Base-by-base conservation (phyloP, 2,113 vertebrate genomes). In the Motacilla alba region DNA sequence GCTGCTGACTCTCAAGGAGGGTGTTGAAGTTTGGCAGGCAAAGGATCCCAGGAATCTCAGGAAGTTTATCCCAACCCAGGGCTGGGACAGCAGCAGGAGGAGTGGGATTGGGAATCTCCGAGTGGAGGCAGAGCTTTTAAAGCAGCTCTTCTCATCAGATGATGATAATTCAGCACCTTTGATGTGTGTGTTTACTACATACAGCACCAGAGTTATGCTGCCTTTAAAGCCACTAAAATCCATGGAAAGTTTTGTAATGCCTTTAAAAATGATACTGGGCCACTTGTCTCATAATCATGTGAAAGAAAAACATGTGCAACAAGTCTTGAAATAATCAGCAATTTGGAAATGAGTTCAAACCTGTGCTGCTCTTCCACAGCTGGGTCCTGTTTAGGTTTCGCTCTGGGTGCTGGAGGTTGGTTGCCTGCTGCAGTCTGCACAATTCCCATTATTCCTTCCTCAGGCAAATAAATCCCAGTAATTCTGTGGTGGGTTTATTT, bases 381-480 rank as follows among this genome's bases (percentile, higher is more conserved):
- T 94, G 93, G 96, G 74, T 43, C 96, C 93, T 92, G 96, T 85
- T 96, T 90, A 92, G 94, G 78, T 85, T 59, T 26, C 95, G 87
- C 93, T 96, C 37, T 95, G 94, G 94, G 73, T 31, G 94, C 68
- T 93, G 94, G 97, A 97, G 95, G 92, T 96, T 97, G 89, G 91
- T 91, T 96, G 93, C 96, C 89, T 98, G 96, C 95, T 93, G 91
- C 67, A 96, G 96, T 93, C 94, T 97, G 94, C 96, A 97, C 97
- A 97, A 97, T 97, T 96, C 84, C 96, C 95, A 90, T 97, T 96
- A 95, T 66, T 96, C 97, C 95, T 96, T 98, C 96, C 86, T 87
- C 77, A 64, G 20, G 12, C 78, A 97, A 97, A 97, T 92, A 83
- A 21, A 93, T 87, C 96, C 94, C 43, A 35, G 0, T 4, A 70